Base-by-base conservation (phyloP, 2,113 vertebrate genomes). In the Poecile atricapillus region DNA sequence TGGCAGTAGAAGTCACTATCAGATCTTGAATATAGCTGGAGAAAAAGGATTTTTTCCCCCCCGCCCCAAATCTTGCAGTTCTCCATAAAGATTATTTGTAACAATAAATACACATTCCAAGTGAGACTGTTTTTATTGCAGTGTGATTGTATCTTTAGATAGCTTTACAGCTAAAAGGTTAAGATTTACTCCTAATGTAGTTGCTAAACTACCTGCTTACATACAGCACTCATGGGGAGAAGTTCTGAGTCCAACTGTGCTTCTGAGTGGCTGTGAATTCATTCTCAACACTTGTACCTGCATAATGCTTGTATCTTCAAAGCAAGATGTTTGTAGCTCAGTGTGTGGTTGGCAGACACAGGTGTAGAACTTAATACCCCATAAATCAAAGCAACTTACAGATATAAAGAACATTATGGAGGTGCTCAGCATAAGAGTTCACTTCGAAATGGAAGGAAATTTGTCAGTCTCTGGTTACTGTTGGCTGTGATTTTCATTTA, bases 111-210 rank as follows among this genome's bases (percentile, higher is more conserved):
- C 21, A 27, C 2, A 2, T 44, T 89, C 30, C 35, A 82, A 30
- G 12, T 46, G 60, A 60, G 43, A 67, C 33, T 56, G 9, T 65
- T 87, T 79, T 76, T 91, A 91, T 58, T 71, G 63, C 47, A 78
- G 7, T 22, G 14, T 75, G 73, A 78, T 64, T 83, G 24, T 89
- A 55, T 67, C 69, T 84, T 89, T 47, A 68, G 56, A 31, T 81
- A 52, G 46, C 35, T 89, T 78, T 87, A 84, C 87, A 94, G 24
- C 23, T 39, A 30, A 93, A 93, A 91, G 44, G 69, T 94, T 89
- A 71, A 63, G 71, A 60, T 91, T 87, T 93, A 56, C 91, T 93
- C 17, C 10, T 87, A 55, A 68, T 53, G 41, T 64, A 56, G 87
- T 91, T 24, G 87, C 84, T 84, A 91, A 90, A 76, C 31, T 68